A percentile compares a stretch with the other conserved stretches of the same genome.
These are phyloP conservation scores for Gymnoscelis rufifasciata DNA, from an alignment of 2,888 invertebrate genomes.

Conservation along the genomic window DNA sequence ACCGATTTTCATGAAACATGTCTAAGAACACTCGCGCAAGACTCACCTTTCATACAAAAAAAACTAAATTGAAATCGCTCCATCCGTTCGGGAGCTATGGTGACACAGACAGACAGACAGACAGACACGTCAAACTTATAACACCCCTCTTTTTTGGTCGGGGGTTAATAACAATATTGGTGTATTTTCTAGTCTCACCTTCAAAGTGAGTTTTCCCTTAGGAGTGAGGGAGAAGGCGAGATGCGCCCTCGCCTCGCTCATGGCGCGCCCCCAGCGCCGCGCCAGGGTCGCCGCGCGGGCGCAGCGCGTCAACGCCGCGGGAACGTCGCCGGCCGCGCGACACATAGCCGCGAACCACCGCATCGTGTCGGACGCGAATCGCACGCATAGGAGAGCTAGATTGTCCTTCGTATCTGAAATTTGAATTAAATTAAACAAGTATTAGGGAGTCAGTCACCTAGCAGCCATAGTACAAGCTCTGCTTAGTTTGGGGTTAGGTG, in stretches of 20 bases:
- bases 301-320: conserved; percentile 39
- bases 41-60: too few relatives aligned
- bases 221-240: conserved; percentile 47
- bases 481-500: too few relatives aligned
- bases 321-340: conserved; percentile 24
- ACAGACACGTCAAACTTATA: too few relatives aligned
- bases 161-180: too few relatives aligned
- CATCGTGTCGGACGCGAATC: conserved; percentile 49
- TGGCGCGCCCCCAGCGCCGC: conserved; percentile 54
- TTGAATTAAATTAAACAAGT: not conserved
- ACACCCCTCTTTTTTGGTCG: too few relatives aligned
- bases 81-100: too few relatives aligned
- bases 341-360: conserved; percentile 37
- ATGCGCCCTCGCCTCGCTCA: conserved; percentile 38
- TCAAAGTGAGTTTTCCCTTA: conserved; percentile 45
- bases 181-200: conserved; percentile 34
- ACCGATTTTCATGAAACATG: too few relatives aligned
- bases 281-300: conserved; percentile 55
- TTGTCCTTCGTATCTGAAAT: conserved; percentile 45
- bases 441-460: too few relatives aligned
- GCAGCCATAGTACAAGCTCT: too few relatives aligned
- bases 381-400: conserved; percentile 45
- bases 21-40: too few relatives aligned
- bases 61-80: too few relatives aligned
- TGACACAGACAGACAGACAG: too few relatives aligned